These are phyloP conservation scores for Byasa hedistus DNA, from an alignment of 2,888 invertebrate genomes.

Conservation along the genomic window DNA sequence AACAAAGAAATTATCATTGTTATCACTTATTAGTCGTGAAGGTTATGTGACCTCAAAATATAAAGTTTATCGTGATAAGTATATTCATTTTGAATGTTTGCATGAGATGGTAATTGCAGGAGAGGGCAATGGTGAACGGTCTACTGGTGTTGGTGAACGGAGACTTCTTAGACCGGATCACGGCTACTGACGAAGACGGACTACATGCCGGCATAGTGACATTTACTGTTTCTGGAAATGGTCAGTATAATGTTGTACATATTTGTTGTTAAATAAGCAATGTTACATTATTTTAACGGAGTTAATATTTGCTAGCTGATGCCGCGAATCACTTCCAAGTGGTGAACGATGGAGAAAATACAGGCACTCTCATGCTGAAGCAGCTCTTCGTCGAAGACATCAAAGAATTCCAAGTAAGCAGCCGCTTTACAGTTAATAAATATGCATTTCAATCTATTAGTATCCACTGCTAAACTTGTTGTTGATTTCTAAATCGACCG, in stretches of 20 bases:
- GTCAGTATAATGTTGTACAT: conserved; percentile 43
- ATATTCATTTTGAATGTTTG: no score
- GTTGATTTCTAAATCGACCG: no score
- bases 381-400: conserved; percentile 50
- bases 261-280: no score
- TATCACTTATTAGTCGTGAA: no score
- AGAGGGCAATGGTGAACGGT: conserved; percentile 53
- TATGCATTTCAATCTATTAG: no score
- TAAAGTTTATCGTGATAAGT: no score
- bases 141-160: conserved; percentile 55
- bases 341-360: conserved; percentile 53
- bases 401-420: conserved; percentile 57
- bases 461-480: no score
- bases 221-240: conserved; percentile 64
- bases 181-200: conserved; percentile 79
- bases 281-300: no score
- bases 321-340: conserved; percentile 60
- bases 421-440: no score
- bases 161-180: conserved; percentile 60
- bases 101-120: conserved; percentile 42
- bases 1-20: no score
- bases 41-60: no score
- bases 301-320: conserved; percentile 39
- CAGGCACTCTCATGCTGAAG: conserved; percentile 53
- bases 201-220: conserved; percentile 77